Evolutionary conservation across 2,888 invertebrate genomes (phyloP), one percentile per base, ranked within the genome.

Genomic region (Julus scanicus): DNA sequence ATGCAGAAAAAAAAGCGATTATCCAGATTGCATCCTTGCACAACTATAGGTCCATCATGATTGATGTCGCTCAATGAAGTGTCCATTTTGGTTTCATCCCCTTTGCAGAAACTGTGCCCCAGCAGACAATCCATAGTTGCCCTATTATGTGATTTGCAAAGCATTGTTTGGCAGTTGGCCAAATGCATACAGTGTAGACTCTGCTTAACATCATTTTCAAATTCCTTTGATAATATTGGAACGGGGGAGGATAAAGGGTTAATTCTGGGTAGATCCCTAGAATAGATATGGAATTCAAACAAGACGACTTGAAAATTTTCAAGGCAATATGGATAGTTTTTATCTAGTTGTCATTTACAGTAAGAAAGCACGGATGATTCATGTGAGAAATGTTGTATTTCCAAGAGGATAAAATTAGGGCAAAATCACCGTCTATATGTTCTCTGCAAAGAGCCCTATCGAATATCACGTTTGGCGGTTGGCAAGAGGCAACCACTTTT

Each of bases 401-500:
- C 9, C 71, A 71, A 71, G n/a, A 63, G n/a, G 63, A 63, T 15
- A 53, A n/a, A 63, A 63, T n/a, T 63, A 11, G 29, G 71, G 71
- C 20, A 17, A 20, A 29, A 71, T 71, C 29, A 71, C 5, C 6
- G 20, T 20, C 71, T 20, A 9, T 9, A 8, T 20, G 29, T 71
- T 71, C 29, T 29, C 29, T 5, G 20, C 71, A 71, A 71, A 71
- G 71, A 71, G 6, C 8, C 8, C 29, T 71, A 71, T 71, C 71
- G 71, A 2, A 11, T 71, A 71, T 71, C 71, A 29, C 29, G 11
- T 71, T 71, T 71, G 71, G 71, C 71, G 71, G 71, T 71, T 71
- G 71, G 71, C 71, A 71, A 71, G 71, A 20, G 71, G 71, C 71
- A 71, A 29, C 71, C 71, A 71, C 29, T 71, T 71, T 71, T 71